These are phyloP conservation scores for Tetragnatha montana DNA, from an alignment of 2,888 invertebrate species.

Conservation along the genomic window DNA sequence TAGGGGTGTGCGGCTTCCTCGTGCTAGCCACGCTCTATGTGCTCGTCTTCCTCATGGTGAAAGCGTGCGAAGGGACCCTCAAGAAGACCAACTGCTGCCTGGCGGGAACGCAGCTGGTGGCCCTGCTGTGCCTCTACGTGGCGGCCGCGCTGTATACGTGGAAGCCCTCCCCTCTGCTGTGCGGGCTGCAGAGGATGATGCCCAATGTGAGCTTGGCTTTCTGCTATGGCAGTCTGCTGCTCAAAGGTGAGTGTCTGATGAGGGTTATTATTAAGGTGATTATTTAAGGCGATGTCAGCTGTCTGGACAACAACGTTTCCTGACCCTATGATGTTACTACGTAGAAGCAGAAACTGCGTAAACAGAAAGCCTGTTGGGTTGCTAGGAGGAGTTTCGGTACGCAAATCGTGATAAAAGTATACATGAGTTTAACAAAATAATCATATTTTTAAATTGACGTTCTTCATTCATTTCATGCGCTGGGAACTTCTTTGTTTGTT, in stretches of 20 bases:
- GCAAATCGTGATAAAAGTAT: too few species aligned
- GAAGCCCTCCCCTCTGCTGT: slow-evolving; percentile 58
- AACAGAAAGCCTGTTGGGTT: too few species aligned
- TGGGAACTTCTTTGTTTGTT: too few species aligned
- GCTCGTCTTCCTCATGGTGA: slow-evolving; percentile 72
- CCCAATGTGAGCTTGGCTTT: slow-evolving; percentile 74
- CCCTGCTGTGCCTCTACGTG: slow-evolving; percentile 68
- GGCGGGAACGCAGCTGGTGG: slow-evolving; percentile 64
- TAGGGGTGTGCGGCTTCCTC: slow-evolving; percentile 63
- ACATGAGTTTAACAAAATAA: too few species aligned
- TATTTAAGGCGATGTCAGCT: too few species aligned
- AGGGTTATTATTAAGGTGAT: too few species aligned
- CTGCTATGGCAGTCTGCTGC: slow-evolving; percentile 75
- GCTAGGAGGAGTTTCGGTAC: too few species aligned
- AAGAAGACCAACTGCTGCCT: slow-evolving; percentile 66
- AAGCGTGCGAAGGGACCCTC: slow-evolving; percentile 71
- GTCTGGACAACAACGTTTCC: too few species aligned
- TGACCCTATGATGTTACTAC: too few species aligned
- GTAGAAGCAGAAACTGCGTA: too few species aligned
- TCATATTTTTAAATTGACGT: too few species aligned
- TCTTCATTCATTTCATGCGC: too few species aligned
- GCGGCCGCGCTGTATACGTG: slow-evolving; percentile 68
- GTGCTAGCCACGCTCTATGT: slow-evolving; percentile 71
- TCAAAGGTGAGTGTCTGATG: slow-evolving; percentile 73
- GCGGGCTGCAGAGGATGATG: slow-evolving; percentile 54